Evolutionary conservation across 2,113 vertebrate genomes (phyloP).

Genomic region (Heteronetta atricapilla): DNA sequence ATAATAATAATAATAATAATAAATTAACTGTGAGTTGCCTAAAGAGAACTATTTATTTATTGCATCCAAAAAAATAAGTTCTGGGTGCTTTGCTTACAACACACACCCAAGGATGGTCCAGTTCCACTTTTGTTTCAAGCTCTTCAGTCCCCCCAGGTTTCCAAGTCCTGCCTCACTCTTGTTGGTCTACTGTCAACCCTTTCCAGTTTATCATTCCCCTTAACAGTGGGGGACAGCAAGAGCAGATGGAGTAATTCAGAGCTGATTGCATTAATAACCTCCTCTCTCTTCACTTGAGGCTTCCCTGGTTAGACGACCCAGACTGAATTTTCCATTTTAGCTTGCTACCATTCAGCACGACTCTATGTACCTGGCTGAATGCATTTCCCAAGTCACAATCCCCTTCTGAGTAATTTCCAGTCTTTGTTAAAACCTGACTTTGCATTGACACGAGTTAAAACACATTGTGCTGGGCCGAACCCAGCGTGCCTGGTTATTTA

Average conservation of each 20-base stretch:
- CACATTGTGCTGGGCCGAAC: neutral
- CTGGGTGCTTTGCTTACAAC: neutral
- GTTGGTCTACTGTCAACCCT: neutral
- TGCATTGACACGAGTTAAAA: neutral
- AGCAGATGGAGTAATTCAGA: fast-evolving
- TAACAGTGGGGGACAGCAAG: neutral
- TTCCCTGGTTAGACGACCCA: neutral
- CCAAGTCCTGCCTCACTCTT: neutral
- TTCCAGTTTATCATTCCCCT: neutral
- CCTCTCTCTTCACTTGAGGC: neutral
- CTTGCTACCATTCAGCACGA: neutral
- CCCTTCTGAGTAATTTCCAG: neutral
- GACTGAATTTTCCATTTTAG: neutral
- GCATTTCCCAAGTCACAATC: neutral
- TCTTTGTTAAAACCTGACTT: neutral
- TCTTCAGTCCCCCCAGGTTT: neutral
- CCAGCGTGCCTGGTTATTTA: neutral
- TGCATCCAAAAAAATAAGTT: neutral
- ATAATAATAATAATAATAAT: too few species aligned
- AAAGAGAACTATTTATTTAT: neutral
- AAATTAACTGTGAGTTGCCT: neutral
- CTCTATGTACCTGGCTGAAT: neutral
- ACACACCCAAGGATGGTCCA: fast-evolving
- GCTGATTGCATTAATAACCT: neutral
- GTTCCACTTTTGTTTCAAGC: neutral